These are phyloP conservation scores for Schizotus pectinicornis DNA, from an alignment of 2,888 invertebrate genomes.

Conservation along the genomic window DNA sequence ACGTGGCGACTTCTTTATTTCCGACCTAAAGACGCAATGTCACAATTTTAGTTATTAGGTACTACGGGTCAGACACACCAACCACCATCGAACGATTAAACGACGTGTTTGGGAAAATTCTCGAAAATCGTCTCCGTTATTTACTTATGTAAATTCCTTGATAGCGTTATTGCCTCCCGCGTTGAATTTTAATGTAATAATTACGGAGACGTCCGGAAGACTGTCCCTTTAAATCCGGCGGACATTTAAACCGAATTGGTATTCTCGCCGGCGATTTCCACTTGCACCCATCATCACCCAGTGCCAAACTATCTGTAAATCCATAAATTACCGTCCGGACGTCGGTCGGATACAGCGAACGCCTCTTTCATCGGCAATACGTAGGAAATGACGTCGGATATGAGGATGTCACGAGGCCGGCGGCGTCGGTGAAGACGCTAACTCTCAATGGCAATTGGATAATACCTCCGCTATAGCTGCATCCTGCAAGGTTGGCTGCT, in stretches of 20 bases:
- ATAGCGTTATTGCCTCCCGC: no score
- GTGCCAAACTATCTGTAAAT: neutral
- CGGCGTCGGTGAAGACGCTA: conserved; percentile 36
- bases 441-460: conserved; percentile 45
- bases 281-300: conserved; percentile 3
- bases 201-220: neutral
- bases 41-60: no score
- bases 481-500: conserved; percentile 37
- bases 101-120: no score
- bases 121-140: no score
- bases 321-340: conserved; percentile 11
- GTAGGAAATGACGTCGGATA: conserved; percentile 45
- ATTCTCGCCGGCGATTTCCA: conserved; percentile 18
- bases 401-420: conserved; percentile 50
- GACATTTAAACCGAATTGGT: conserved; percentile 24
- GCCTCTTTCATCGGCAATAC: conserved; percentile 20
- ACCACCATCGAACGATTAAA: no score
- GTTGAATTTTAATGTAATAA: no score
- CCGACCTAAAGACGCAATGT: neutral
- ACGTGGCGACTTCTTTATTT: conserved; percentile 13
- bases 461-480: conserved; percentile 37
- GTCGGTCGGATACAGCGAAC: conserved; percentile 22
- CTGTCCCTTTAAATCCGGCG: conserved; percentile 6
- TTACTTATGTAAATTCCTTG: no score
- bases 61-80: no score